Conservation (phyloP, 1,140 invertebrate genomes). For the Bombus affinis region DNA sequence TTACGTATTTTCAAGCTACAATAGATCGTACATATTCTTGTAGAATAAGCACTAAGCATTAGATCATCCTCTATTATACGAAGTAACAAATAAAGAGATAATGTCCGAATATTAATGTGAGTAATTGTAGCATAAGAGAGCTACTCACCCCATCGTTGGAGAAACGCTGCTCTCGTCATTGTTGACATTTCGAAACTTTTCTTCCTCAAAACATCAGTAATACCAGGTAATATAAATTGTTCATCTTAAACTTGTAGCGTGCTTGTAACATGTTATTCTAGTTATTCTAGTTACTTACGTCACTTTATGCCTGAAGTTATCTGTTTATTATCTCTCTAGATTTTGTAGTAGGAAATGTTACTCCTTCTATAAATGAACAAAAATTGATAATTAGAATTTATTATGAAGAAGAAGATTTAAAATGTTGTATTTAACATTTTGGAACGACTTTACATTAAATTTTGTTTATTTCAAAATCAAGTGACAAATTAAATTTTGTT, state of each 20-base stretch:
- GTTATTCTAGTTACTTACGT: not conserved
- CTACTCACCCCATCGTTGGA: constrained; percentile 76
- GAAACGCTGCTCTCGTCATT: constrained; percentile 67
- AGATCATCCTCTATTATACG: no score
- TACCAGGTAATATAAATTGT: no score
- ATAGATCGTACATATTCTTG: no score
- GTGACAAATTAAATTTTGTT: not conserved
- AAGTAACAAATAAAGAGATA: no score
- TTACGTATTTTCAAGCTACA: no score
- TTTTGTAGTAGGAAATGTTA: not conserved
- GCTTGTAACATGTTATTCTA: not conserved
- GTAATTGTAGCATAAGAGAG: no score
- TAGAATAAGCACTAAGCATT: no score
- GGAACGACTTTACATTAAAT: not conserved
- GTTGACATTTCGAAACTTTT: constrained; percentile 65
- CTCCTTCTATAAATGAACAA: not conserved
- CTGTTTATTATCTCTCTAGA: not conserved
- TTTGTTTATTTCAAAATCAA: not conserved
- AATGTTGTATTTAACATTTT: not conserved
- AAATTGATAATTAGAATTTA: not conserved
- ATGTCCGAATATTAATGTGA: no score
- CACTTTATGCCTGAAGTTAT: not conserved
- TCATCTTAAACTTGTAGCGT: no score
- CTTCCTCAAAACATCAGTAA: constrained; percentile 30
- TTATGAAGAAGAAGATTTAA: not conserved